These are phyloP conservation scores for Clytia hemisphaerica DNA, from an alignment of 30 jellyfish, hydroid and myxozoan species.

Conservation along the genomic window DNA sequence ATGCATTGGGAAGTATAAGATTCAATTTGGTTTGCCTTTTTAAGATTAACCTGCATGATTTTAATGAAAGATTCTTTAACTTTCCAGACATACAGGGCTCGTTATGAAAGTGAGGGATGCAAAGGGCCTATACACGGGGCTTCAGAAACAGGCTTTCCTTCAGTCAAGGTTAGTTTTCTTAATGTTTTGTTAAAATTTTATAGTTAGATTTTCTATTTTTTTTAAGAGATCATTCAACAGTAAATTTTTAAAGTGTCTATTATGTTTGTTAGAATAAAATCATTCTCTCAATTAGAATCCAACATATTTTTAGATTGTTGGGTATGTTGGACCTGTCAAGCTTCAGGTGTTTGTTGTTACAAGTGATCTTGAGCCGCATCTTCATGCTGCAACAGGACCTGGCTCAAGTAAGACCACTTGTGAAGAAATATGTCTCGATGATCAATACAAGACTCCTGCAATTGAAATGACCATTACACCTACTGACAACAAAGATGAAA, in stretches of 20 bases:
- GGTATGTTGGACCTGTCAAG: slow-evolving; percentile 70
- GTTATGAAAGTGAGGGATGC: slow-evolving; percentile 98
- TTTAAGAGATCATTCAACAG: neutral
- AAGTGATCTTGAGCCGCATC: slow-evolving; percentile 87
- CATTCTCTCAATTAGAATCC: neutral
- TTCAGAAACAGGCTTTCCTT: slow-evolving; percentile 79
- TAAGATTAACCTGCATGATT: neutral
- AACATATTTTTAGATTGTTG: slow-evolving; percentile 73
- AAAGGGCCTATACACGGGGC: slow-evolving; percentile 93
- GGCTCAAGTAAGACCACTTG: slow-evolving; percentile 78
- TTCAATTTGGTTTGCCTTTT: too few relatives aligned
- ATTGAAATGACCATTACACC: slow-evolving; percentile 70
- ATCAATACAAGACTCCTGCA: slow-evolving; percentile 61
- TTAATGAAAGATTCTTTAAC: neutral
- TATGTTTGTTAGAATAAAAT: neutral
- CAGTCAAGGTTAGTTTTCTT: slow-evolving; percentile 57
- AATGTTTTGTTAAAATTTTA: neutral
- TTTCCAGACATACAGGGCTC: slow-evolving; percentile 84
- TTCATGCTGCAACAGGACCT: slow-evolving; percentile 96
- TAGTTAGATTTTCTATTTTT: neutral
- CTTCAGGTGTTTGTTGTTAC: slow-evolving; percentile 86
- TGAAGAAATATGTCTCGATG: slow-evolving; percentile 48
- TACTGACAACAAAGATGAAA: slow-evolving; percentile 57
- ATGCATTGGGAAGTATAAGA: too few relatives aligned
- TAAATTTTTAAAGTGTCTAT: neutral